Percentiles rank a stretch among this genome's conserved stretches.
phyloP scores from a whole-genome alignment of 2,113 vertebrate genomes.

The Phyllopteryx taeniolatus region DNA sequence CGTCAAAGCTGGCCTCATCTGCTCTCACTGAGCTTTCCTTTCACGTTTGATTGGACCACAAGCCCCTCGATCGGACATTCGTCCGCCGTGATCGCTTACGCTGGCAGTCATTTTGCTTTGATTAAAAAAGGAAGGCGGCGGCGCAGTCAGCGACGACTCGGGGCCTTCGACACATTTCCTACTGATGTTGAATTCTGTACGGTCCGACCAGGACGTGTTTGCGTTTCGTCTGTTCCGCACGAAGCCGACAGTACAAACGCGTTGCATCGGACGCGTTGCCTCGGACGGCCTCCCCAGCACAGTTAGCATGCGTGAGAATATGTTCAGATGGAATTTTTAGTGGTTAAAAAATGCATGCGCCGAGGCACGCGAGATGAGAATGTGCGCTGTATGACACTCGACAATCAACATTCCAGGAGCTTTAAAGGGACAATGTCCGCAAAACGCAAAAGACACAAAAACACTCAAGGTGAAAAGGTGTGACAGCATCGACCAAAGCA shows the following conservation, averaged over 20 bases:
- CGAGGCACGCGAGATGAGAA: conserved; percentile 32
- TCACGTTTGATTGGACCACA: conserved; percentile 55
- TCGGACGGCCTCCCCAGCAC: conserved; percentile 46
- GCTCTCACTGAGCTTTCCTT: conserved; percentile 31
- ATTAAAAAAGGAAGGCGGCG: conserved; percentile 62
- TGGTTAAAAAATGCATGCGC: conserved; percentile 48
- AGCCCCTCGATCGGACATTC: conserved; percentile 61
- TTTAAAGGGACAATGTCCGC: background rate
- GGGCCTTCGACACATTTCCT: conserved; percentile 45
- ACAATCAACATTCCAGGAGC: background rate
- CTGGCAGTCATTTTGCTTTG: conserved; percentile 58
- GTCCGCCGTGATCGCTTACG: conserved; percentile 56
- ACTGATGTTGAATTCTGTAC: conserved; percentile 70
- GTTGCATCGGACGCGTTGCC: conserved; percentile 36
- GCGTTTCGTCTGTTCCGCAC: conserved; percentile 63
- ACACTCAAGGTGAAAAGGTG: conserved; percentile 11
- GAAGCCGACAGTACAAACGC: conserved; percentile 62
- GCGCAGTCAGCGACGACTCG: conserved; percentile 47
- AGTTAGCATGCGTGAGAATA: conserved; percentile 42
- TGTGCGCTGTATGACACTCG: conserved; percentile 6
- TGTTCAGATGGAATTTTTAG: conserved; percentile 58
- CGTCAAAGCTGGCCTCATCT: conserved; percentile 18
- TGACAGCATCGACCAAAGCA: background rate
- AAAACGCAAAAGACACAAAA: conserved; percentile 37
- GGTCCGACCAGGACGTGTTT: conserved; percentile 53